Evolutionary conservation across 2,888 invertebrate species (phyloP).

Genomic region (Rhagophthalmus giganteus): DNA sequence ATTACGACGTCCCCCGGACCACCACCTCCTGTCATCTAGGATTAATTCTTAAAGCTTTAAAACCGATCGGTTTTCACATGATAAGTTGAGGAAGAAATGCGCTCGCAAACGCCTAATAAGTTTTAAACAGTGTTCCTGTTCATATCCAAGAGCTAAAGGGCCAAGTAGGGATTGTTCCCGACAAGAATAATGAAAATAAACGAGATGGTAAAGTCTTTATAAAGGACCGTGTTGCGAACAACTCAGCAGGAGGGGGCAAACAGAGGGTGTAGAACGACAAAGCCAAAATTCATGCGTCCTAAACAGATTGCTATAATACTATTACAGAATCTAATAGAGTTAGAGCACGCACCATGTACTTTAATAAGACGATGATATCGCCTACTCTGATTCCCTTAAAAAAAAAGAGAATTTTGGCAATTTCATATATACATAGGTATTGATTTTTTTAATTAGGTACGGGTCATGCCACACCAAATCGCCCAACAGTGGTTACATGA

Average conservation of each 20-base stretch:
- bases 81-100: no score
- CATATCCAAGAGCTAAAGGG: slow-evolving; percentile 20
- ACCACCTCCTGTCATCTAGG: neutral
- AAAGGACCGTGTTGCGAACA: slow-evolving; percentile 28
- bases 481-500: no score
- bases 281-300: slow-evolving; percentile 7
- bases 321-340: neutral
- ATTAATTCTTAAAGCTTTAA: slow-evolving; percentile 2
- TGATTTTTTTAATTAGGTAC: no score
- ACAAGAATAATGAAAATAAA: slow-evolving; percentile 32
- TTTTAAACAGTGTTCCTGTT: slow-evolving; percentile 5
- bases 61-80: no score
- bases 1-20: slow-evolving; percentile 8
- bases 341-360: neutral
- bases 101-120: neutral
- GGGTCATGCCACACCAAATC: no score
- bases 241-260: slow-evolving; percentile 23
- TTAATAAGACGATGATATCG: neutral
- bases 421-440: no score
- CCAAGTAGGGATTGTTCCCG: slow-evolving; percentile 28
- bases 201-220: slow-evolving; percentile 30
- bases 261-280: slow-evolving; percentile 9
- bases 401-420: no score
- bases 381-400: no score
- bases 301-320: neutral